Conservation (phyloP, 2,888 invertebrate genomes). For the Scaptomyza parva region DNA sequence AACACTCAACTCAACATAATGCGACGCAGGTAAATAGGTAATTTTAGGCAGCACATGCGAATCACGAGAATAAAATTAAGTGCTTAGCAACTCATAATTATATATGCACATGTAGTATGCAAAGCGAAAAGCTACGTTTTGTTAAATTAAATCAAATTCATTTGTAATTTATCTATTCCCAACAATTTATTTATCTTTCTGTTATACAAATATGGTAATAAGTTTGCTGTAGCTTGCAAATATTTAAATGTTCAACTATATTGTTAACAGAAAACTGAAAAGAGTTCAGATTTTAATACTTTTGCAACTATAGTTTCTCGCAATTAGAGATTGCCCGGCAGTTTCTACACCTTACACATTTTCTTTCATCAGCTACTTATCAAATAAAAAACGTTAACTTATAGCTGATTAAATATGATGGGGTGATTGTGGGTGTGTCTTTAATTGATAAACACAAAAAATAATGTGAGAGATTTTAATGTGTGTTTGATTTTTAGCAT, state of each 20-base stretch:
- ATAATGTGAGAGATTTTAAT: slow-evolving; percentile 42
- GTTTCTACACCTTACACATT: slow-evolving; percentile 60
- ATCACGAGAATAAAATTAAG: slow-evolving; percentile 6
- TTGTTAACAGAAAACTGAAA: neutral
- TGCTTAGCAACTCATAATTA: slow-evolving; percentile 16
- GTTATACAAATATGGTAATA: neutral
- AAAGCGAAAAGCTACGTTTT: slow-evolving; percentile 15
- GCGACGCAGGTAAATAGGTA: slow-evolving; percentile 35
- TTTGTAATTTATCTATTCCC: slow-evolving; percentile 1
- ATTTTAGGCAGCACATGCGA: slow-evolving; percentile 36
- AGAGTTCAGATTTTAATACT: slow-evolving; percentile 3
- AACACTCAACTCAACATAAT: slow-evolving; percentile 5
- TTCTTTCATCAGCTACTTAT: slow-evolving; percentile 20
- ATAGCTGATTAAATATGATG: slow-evolving; percentile 15
- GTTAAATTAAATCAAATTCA: neutral
- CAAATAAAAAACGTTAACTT: slow-evolving; percentile 2
- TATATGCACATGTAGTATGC: slow-evolving; percentile 22
- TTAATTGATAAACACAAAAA: slow-evolving; percentile 9
- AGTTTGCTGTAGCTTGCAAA: neutral
- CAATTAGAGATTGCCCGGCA: slow-evolving; percentile 59
- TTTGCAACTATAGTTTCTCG: neutral
- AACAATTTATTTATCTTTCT: neutral
- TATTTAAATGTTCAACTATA: neutral
- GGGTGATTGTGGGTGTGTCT: slow-evolving; percentile 31
- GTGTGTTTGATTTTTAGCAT: slow-evolving; percentile 30